A percentile compares a stretch with the other conserved stretches of the same genome.
phyloP scores from a whole-genome alignment of 2,113 vertebrate species.

The Grammomys surdaster region DNA sequence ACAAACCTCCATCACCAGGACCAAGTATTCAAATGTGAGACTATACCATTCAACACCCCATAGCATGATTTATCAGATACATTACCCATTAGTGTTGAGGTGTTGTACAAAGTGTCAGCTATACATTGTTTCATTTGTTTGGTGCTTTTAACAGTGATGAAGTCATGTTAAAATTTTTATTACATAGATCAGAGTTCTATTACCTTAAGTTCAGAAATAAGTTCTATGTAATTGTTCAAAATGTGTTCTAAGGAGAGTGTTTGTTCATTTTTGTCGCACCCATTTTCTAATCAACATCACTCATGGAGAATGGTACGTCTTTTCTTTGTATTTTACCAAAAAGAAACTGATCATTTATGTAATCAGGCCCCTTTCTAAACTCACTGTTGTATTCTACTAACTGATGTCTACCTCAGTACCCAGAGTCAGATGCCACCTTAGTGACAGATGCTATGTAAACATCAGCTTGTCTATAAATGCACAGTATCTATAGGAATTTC shows the following conservation, averaged over 20 bases:
- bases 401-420: not conserved
- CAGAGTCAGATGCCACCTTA: not conserved
- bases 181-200: not conserved
- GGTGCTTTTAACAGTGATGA: not conserved
- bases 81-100: not conserved
- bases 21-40: not conserved
- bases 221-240: not conserved
- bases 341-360: not conserved
- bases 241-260: not conserved
- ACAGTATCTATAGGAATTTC: not conserved
- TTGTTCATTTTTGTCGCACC: not conserved
- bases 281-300: not conserved
- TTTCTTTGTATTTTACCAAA: constrained; percentile 22
- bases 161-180: not conserved
- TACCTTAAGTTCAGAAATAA: not conserved
- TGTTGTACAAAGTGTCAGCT: not conserved
- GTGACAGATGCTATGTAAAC: not conserved
- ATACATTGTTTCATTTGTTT: not conserved
- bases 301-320: not conserved
- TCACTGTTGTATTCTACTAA: not conserved
- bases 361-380: not conserved
- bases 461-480: not conserved
- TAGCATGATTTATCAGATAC: not conserved
- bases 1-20: too few relatives aligned
- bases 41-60: not conserved